phyloP scores from a whole-genome alignment of 2,113 vertebrate species.

The Eretmochelys imbricata region DNA sequence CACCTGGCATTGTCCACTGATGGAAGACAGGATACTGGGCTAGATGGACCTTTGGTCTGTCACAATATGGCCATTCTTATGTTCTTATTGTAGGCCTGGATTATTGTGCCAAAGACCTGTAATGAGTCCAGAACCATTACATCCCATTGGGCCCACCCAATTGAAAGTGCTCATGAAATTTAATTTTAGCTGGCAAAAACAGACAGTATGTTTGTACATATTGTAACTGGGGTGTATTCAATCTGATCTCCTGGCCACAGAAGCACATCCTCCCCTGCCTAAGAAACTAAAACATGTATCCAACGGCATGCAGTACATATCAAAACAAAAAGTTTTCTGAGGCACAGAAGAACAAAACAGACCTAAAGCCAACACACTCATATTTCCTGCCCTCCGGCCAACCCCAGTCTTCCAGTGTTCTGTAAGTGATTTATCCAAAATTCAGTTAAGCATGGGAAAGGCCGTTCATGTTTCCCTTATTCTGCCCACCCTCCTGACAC shows the following conservation, averaged over 20 bases:
- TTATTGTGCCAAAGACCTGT: not conserved
- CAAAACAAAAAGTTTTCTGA: not conserved
- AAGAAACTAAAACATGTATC: not conserved
- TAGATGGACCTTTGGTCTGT: no score
- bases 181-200: constrained; percentile 27
- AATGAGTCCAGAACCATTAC: not conserved
- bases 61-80: no score
- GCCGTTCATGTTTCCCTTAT: not conserved
- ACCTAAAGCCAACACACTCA: rapidly evolving
- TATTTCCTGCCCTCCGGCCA: not conserved
- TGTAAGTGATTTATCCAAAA: no score
- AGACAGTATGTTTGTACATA: constrained; percentile 37
- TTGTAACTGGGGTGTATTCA: constrained; percentile 24
- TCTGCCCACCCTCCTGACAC: not conserved
- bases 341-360: not conserved
- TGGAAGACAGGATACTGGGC: no score
- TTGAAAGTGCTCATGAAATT: not conserved
- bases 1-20: no score
- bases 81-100: constrained; percentile 1
- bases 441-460: not conserved
- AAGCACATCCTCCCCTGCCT: not conserved
- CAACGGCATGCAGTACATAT: not conserved
- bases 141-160: not conserved
- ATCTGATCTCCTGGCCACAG: not conserved
- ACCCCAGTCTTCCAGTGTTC: no score